phyloP scores from a whole-genome alignment of 2,113 vertebrate genomes.

The Labrus mixtus region DNA sequence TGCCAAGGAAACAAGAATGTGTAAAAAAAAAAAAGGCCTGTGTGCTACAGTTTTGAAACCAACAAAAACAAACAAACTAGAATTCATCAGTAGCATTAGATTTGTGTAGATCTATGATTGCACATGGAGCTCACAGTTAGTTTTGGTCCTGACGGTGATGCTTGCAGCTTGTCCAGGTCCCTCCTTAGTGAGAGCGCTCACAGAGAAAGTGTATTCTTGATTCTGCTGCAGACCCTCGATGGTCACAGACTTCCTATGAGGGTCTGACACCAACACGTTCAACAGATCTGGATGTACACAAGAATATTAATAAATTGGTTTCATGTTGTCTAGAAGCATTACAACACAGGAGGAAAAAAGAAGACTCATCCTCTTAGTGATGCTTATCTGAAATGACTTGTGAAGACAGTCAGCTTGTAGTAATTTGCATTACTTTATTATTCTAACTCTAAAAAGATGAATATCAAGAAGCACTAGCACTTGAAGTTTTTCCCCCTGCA shows the following conservation, averaged over 20 bases:
- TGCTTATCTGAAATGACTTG: no score
- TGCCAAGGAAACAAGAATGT: constrained; percentile 22
- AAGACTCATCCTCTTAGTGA: neutral
- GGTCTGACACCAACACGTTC: constrained; percentile 46
- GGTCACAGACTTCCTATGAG: constrained; percentile 58
- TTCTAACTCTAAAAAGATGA: neutral
- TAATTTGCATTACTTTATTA: no score
- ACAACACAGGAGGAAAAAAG: neutral
- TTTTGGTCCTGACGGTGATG: constrained; percentile 55
- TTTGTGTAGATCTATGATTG: neutral
- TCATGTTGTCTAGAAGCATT: neutral
- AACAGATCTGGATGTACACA: constrained; percentile 35
- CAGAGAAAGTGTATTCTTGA: constrained; percentile 50
- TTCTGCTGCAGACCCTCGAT: constrained; percentile 50
- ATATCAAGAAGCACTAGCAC: neutral
- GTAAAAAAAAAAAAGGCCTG: no score
- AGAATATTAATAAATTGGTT: neutral
- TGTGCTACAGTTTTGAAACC: no score
- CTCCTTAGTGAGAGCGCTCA: constrained; percentile 61
- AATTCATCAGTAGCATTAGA: neutral
- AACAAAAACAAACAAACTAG: neutral
- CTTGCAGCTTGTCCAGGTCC: constrained; percentile 53
- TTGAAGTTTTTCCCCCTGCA: neutral
- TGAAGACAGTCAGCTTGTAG: no score
- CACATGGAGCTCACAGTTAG: constrained; percentile 54